Conservation (phyloP, 2,113 vertebrate genomes). For the Gobius niger region DNA sequence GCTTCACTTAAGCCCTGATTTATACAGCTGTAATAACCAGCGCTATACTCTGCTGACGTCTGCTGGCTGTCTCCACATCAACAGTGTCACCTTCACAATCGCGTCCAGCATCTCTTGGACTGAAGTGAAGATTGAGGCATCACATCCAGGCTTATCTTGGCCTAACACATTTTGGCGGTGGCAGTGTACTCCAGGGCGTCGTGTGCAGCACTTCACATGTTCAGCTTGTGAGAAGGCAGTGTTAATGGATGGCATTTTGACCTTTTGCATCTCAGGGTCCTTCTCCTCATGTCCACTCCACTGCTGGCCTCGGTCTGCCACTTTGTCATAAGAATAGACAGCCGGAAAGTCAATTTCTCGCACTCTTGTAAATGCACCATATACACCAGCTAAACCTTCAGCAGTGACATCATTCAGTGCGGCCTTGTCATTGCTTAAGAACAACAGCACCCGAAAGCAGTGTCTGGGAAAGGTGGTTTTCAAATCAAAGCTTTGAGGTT, state of each 20-base stretch:
- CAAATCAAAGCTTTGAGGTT: not conserved
- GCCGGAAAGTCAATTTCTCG: constrained; percentile 15
- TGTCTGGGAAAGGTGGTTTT: constrained; percentile 8
- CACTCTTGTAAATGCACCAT: constrained; percentile 4
- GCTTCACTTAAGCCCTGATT: constrained; percentile 18
- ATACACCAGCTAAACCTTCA: not conserved
- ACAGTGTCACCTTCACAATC: constrained; percentile 56
- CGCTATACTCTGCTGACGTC: not conserved
- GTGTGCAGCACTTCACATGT: not conserved
- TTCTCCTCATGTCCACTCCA: not conserved
- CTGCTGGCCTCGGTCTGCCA: constrained; percentile 19
- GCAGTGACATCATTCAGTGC: constrained; percentile 31
- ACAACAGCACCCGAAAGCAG: not conserved
- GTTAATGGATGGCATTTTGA: constrained; percentile 45
- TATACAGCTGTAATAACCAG: constrained; percentile 9
- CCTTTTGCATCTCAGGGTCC: constrained; percentile 40
- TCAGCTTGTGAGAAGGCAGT: not conserved
- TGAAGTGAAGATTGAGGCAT: constrained; percentile 15
- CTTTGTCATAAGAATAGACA: constrained; percentile 30
- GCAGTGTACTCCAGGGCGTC: not conserved
- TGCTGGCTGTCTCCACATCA: constrained; percentile 29
- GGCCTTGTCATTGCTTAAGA: constrained; percentile 26
- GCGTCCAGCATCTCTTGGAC: constrained; percentile 18
- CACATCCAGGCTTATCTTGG: constrained; percentile 9
- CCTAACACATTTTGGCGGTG: not conserved